A percentile compares a stretch with the other conserved stretches of the same genome.
phyloP scores from a whole-genome alignment of 92 coral and sea anemone species.

The Heteractis magnifica region DNA sequence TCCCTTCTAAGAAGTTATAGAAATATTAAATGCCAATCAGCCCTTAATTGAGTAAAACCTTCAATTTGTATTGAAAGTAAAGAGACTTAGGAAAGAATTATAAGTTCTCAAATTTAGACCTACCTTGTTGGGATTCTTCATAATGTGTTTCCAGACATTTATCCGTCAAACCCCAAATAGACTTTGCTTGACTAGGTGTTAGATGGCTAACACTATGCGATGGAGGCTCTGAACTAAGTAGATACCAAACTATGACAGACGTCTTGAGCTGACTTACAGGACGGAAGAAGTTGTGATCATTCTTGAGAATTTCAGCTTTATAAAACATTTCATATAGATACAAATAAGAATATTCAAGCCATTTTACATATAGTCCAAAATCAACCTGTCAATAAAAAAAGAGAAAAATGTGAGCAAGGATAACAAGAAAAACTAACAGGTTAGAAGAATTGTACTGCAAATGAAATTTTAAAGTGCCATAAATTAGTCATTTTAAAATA shows the following conservation, averaged over 20 bases:
- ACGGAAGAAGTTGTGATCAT: slow-evolving; percentile 98
- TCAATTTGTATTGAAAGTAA: slow-evolving; percentile 2
- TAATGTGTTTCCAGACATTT: slow-evolving; percentile 89
- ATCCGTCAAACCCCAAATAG: slow-evolving; percentile 98
- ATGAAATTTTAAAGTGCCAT: slow-evolving; percentile 14
- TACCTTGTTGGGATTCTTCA: slow-evolving; percentile 85
- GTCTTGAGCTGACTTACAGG: slow-evolving; percentile 99
- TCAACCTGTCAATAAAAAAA: slow-evolving; percentile 73
- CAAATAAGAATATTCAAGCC: slow-evolving; percentile 92
- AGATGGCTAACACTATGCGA: slow-evolving; percentile 97
- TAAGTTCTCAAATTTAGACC: slow-evolving; percentile 1
- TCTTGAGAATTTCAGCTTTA: slow-evolving; percentile 96
- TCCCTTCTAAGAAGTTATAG: not conserved
- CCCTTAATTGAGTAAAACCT: not conserved
- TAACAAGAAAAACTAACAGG: slow-evolving; percentile 6
- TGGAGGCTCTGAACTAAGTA: slow-evolving; percentile 88
- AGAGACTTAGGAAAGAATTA: not conserved
- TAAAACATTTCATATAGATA: slow-evolving; percentile 97
- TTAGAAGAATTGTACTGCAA: not conserved
- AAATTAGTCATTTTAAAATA: not conserved
- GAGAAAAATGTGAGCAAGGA: not conserved
- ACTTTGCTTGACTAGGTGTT: slow-evolving; percentile 99
- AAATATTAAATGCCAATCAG: slow-evolving; percentile 1
- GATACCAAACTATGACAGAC: slow-evolving; percentile 98
- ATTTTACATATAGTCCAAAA: slow-evolving; percentile 81